phyloP scores from a whole-genome alignment of 2,888 invertebrate species.

The Acanthosepion esculentum region DNA sequence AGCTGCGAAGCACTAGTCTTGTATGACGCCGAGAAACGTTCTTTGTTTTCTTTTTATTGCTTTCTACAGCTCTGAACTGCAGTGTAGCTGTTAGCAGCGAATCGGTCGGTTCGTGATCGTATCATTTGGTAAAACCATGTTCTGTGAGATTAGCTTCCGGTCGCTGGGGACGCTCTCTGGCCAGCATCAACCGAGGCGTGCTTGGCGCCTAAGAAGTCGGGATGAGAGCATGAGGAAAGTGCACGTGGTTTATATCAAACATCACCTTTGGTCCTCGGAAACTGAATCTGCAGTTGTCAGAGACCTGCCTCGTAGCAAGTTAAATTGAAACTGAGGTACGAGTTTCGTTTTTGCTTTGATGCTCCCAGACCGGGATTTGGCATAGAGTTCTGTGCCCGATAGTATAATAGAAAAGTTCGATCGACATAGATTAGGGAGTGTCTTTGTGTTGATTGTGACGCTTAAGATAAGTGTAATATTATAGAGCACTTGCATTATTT shows the following conservation, averaged over 20 bases:
- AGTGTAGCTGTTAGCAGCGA: background rate
- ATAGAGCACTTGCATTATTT: no score
- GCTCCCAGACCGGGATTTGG: background rate
- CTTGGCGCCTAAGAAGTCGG: slow-evolving; percentile 4
- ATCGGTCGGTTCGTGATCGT: background rate
- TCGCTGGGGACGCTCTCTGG: slow-evolving; percentile 18
- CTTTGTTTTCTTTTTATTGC: background rate
- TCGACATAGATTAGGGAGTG: no score
- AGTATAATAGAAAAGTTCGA: no score
- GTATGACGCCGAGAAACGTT: background rate
- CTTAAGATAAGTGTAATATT: no score
- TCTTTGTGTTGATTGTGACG: no score
- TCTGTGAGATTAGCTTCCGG: slow-evolving; percentile 33
- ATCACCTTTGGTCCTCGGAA: background rate
- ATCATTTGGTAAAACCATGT: background rate
- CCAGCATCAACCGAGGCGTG: slow-evolving; percentile 20
- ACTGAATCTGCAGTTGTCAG: background rate
- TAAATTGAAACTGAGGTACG: background rate
- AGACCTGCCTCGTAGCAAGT: background rate
- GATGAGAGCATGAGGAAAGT: background rate
- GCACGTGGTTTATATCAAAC: slow-evolving; percentile 1
- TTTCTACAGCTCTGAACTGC: background rate
- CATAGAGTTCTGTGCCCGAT: background rate
- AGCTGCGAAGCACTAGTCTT: background rate
- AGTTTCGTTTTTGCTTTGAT: background rate